A percentile compares a stretch with the other conserved stretches of the same genome.
Evolutionary conservation across 2,888 invertebrate genomes (phyloP).

Genomic region (Amblyteles armatorius): DNA sequence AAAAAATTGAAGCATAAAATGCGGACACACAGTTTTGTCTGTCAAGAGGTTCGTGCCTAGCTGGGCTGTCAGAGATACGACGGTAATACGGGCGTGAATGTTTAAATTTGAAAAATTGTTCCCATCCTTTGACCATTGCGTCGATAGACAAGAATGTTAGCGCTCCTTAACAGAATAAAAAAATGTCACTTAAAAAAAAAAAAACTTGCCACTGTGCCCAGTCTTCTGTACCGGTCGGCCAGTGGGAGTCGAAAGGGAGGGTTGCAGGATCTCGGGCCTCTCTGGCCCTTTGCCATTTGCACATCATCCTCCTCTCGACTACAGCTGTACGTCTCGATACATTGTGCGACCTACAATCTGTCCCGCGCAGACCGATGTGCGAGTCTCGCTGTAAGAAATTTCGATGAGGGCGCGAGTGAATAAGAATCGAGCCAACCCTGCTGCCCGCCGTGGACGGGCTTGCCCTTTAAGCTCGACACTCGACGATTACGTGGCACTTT

Average conservation of each 20-base stretch:
- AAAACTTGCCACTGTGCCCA: neutral
- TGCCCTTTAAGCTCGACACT: conserved; percentile 57
- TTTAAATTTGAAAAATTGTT: neutral
- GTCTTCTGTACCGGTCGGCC: neutral
- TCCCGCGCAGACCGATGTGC: neutral
- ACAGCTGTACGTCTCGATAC: neutral
- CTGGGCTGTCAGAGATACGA: too few species aligned
- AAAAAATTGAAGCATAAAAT: too few species aligned
- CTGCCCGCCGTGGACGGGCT: conserved; percentile 24
- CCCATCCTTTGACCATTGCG: neutral
- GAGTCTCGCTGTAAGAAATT: neutral
- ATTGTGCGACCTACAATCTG: neutral
- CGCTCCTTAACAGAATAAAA: neutral
- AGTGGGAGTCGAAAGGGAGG: neutral
- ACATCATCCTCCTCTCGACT: neutral
- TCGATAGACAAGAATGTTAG: neutral
- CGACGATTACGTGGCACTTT: conserved; percentile 80
- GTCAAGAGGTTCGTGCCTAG: too few species aligned
- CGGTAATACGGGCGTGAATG: too few species aligned
- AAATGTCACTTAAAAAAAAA: neutral
- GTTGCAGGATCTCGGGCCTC: neutral
- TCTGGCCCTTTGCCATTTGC: conserved; percentile 9
- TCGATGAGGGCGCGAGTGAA: conserved; percentile 20
- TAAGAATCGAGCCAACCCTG: conserved; percentile 25
- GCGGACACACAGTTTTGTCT: too few species aligned